Evolutionary conservation across 1,140 invertebrate genomes (phyloP).

Genomic region (Reticulitermes speratus): DNA sequence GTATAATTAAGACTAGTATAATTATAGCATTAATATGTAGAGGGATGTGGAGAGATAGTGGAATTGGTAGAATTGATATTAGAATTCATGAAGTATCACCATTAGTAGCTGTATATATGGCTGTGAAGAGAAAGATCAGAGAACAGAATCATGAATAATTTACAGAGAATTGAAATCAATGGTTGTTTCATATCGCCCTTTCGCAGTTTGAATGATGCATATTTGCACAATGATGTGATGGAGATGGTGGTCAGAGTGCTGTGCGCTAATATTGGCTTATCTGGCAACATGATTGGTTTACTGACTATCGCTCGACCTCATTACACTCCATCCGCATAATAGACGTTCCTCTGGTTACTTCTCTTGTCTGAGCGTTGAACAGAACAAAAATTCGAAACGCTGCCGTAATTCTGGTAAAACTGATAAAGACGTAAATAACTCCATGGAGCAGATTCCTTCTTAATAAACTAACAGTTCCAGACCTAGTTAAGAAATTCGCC

Average conservation of each 20-base stretch:
- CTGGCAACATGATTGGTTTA: neutral
- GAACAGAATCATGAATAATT: conserved; percentile 3
- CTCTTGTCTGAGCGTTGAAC: too few species aligned
- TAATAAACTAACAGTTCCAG: too few species aligned
- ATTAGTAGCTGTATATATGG: too few species aligned
- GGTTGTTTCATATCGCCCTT: neutral
- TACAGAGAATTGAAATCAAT: neutral
- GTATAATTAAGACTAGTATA: conserved; percentile 9
- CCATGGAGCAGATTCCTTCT: too few species aligned
- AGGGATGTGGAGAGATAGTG: neutral
- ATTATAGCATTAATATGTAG: conserved; percentile 1
- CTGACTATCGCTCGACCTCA: neutral
- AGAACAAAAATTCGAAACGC: too few species aligned
- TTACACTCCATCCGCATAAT: neutral
- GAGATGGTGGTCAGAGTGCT: neutral
- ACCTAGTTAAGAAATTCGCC: too few species aligned
- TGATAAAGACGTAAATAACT: too few species aligned
- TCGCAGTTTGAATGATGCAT: neutral
- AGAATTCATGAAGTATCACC: neutral
- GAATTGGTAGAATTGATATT: neutral
- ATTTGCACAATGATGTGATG: neutral
- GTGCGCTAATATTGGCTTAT: neutral
- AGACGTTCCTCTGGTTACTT: neutral
- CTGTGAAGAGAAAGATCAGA: neutral
- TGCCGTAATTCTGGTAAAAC: too few species aligned